Base-by-base conservation (phyloP, 2,113 vertebrate genomes). In the Pao palembangensis region DNA sequence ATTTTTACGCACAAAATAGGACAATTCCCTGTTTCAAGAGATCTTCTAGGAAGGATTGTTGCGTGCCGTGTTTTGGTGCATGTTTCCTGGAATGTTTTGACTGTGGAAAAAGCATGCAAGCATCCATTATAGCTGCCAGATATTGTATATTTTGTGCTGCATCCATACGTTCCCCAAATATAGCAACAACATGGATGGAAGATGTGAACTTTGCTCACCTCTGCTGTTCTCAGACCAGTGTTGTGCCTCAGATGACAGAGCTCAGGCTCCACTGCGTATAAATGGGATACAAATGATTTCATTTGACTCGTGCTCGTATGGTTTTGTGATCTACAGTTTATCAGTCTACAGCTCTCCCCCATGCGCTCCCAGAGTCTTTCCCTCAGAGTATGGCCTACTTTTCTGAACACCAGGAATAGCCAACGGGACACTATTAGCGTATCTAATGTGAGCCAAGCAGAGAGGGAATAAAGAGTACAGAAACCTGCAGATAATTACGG, bases 311-410 rank as follows among this genome's bases (percentile, higher is more conserved):
- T 38, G 71, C 46, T 42, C 53, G 23, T 21, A 13, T 43, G 55
- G 57, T 66, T 61, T 38, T 56, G 56, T 69, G 66, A 55, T 81
- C 78, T 76, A 73, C 80, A 55, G 73, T 49, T 47, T 58, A 64
- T 79, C 77, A 81, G 78, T 78, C 69, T 85, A 75, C 74, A 55
- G 74, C 69, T 52, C 58, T 56, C 54, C 66, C 61, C 71, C 59
- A 55, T 71, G 73, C 59, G 72, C 75, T 73, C 56, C 67, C 67
- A 16, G 44, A 83, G 69, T 80, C 73, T 84, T 85, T 88, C 89
- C 87, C 88, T 73, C 71, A 69, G 88, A 88, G 85, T 80, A 72
- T 71, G 79, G 84, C 88, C 90, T 89, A 90, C 81, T 90, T 91
- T 81, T 64, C 48, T 55, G 64, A 73, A 67, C 69, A 85, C 90